Percentiles rank a stretch among this genome's conserved stretches.
Conservation (phyloP, 2,113 vertebrate genomes). For the Neodontobutis hainanensis region DNA sequence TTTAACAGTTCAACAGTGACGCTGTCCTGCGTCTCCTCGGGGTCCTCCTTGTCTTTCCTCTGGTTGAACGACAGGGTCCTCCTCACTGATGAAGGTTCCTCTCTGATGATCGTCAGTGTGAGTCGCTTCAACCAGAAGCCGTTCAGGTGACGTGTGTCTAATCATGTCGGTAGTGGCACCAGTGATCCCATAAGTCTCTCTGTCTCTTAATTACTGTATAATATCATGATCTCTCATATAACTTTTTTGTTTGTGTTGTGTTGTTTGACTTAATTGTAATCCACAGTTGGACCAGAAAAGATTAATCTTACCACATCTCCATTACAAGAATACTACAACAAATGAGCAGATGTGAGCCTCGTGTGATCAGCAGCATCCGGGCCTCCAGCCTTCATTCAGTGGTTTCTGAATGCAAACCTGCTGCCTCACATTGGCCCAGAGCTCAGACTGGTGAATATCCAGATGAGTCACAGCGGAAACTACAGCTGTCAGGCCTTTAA, state of each 20-base stretch:
- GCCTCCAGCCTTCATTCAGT: conserved; percentile 30
- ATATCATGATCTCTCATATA: too few species aligned
- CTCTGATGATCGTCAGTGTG: too few species aligned
- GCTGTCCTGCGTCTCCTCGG: conserved; percentile 52
- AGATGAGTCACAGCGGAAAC: too few species aligned
- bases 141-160: too few species aligned
- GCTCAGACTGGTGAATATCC: conserved; percentile 42
- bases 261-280: too few species aligned
- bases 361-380: conserved; percentile 48
- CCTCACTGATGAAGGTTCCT: too few species aligned
- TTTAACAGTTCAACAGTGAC: conserved; percentile 10
- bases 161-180: too few species aligned
- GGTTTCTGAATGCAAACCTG: conserved; percentile 44
- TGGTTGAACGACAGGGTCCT: conserved; percentile 68
- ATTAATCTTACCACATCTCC: conserved; percentile 1
- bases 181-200: too few species aligned
- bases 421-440: conserved; percentile 28
- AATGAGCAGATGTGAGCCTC: conserved; percentile 39
- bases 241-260: too few species aligned
- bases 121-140: too few species aligned
- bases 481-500: too few species aligned
- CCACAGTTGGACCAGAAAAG: conserved; percentile 50
- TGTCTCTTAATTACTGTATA: conserved; percentile 35
- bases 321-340: neutral
- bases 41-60: conserved; percentile 42